A percentile compares a stretch with the other conserved stretches of the same genome.
Evolutionary conservation across 2,113 vertebrate species (phyloP).

Genomic region (Scortum barcoo): DNA sequence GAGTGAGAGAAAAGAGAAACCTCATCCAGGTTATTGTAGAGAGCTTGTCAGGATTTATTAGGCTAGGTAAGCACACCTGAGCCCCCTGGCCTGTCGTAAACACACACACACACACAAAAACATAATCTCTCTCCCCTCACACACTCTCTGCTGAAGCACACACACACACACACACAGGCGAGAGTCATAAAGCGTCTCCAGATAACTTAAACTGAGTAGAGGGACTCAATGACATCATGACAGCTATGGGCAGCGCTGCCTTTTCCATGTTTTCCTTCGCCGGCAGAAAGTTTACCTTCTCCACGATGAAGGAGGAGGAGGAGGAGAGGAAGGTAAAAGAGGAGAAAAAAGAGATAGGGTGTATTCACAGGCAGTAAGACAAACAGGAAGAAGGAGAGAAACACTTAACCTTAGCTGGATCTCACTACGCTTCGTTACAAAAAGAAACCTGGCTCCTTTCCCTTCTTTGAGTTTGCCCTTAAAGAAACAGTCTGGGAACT

Average conservation of each 20-base stretch:
- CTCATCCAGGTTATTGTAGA: constrained; percentile 71
- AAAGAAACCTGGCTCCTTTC: too few species aligned
- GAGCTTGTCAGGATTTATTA: constrained; percentile 77
- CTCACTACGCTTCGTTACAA: too few species aligned
- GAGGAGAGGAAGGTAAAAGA: background rate
- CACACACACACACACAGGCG: constrained; percentile 12
- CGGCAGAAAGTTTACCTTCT: constrained; percentile 56
- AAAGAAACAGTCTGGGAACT: too few species aligned
- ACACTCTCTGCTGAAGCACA: constrained; percentile 9
- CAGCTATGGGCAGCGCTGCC: constrained; percentile 65
- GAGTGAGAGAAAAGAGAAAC: constrained; percentile 70
- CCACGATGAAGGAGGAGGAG: background rate
- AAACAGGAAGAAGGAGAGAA: background rate
- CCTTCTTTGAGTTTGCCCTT: too few species aligned
- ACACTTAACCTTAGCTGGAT: too few species aligned
- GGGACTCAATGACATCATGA: constrained; percentile 76
- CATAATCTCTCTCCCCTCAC: constrained; percentile 5
- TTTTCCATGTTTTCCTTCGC: constrained; percentile 70
- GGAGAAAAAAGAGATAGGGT: background rate
- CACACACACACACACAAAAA: constrained; percentile 26
- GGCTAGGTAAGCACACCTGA: constrained; percentile 49
- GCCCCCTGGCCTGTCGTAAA: constrained; percentile 59
- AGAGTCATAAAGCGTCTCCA: constrained; percentile 72
- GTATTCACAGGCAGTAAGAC: too few species aligned
- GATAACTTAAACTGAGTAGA: constrained; percentile 69